These are phyloP conservation scores for Aldabrachelys gigantea DNA, from an alignment of 2,113 vertebrate genomes.

Conservation along the genomic window DNA sequence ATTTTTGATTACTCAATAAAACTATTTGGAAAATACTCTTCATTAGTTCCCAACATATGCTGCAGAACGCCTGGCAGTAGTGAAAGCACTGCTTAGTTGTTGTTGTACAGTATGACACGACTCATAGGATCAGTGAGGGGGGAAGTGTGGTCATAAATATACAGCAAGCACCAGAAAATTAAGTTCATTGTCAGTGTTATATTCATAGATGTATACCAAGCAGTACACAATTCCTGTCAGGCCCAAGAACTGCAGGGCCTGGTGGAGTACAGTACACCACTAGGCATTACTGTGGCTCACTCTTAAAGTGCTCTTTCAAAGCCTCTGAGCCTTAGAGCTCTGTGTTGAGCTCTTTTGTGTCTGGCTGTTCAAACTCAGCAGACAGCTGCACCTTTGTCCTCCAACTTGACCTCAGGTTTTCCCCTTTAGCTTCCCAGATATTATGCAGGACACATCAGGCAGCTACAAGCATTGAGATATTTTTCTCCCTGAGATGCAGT, in stretches of 20 bases:
- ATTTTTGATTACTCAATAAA: background rate
- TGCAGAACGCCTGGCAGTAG: background rate
- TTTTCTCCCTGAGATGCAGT: too few relatives aligned
- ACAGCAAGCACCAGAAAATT: background rate
- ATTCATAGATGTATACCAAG: background rate
- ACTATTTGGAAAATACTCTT: background rate
- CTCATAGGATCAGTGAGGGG: background rate
- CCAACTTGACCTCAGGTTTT: too few relatives aligned
- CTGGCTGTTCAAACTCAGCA: background rate
- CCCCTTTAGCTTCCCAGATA: too few relatives aligned
- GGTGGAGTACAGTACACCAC: background rate
- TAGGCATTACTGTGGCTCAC: background rate
- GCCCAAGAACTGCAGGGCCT: too few relatives aligned
- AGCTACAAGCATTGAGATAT: too few relatives aligned
- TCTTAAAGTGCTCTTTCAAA: background rate
- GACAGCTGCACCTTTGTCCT: too few relatives aligned
- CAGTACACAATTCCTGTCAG: too few relatives aligned
- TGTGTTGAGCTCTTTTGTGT: background rate
- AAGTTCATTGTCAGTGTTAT: background rate
- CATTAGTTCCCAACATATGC: background rate
- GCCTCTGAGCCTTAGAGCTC: background rate
- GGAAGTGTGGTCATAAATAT: background rate
- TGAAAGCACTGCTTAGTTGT: background rate
- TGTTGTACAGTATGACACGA: too few relatives aligned
- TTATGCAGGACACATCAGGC: too few relatives aligned